Conservation (phyloP, 2,797 vertebrate genomes). For the Rhinatrema bivittatum region DNA sequence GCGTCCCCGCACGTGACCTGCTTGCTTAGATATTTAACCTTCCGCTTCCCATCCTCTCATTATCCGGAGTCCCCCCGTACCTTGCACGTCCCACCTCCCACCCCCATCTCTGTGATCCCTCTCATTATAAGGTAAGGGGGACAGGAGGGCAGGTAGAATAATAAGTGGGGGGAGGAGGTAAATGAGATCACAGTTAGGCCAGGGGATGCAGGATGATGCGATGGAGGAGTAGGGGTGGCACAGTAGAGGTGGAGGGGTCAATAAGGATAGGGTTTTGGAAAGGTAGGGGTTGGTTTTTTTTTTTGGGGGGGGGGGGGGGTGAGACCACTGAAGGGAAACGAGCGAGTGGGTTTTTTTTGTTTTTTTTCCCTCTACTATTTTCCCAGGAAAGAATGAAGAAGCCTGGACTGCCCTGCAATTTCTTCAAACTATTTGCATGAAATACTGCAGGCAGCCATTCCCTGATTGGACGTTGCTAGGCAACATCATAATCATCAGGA, state of each 20-base stretch:
- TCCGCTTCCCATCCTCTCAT: no score
- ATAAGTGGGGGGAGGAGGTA: neutral
- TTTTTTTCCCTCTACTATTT: slow-evolving; percentile 34
- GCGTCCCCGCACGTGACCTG: no score
- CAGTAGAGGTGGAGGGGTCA: no score
- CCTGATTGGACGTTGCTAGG: slow-evolving; percentile 51
- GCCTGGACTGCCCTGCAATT: slow-evolving; percentile 42
- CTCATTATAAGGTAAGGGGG: neutral
- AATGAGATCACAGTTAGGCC: no score
- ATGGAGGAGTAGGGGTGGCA: no score
- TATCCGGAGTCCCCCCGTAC: no score
- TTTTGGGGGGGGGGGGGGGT: neutral
- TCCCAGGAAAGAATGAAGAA: slow-evolving; percentile 38
- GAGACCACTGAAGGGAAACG: neutral
- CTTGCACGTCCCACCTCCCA: no score
- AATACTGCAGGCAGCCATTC: slow-evolving; percentile 44
- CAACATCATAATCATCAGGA: slow-evolving; percentile 53
- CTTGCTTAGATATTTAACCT: no score
- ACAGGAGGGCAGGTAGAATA: neutral
- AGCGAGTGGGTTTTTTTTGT: no score
- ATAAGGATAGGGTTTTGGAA: no score
- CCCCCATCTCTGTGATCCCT: no score
- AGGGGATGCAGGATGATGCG: neutral
- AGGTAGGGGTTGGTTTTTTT: no score
- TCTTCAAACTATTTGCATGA: slow-evolving; percentile 53